phyloP scores from a whole-genome alignment of 2,113 vertebrate genomes.

The Prionailurus viverrinus region DNA sequence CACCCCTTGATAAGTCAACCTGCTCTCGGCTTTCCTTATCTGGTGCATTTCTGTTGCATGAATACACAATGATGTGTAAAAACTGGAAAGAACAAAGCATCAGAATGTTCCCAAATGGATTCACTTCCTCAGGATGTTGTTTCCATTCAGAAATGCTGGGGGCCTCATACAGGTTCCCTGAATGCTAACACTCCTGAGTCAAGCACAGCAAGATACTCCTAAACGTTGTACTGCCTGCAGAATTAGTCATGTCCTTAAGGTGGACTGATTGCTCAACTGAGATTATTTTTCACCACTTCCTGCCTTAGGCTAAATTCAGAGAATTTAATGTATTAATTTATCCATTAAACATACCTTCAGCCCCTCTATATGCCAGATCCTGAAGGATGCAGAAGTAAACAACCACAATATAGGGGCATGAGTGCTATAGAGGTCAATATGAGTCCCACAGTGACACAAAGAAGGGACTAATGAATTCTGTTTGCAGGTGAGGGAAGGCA shows the following conservation, averaged over 20 bases:
- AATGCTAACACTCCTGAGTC: slow-evolving; percentile 70
- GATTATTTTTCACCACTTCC: background rate
- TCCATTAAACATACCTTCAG: background rate
- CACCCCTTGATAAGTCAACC: slow-evolving; percentile 51
- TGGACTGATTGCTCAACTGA: slow-evolving; percentile 73
- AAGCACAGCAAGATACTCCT: slow-evolving; percentile 68
- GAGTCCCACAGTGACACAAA: no score
- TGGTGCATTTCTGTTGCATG: slow-evolving; percentile 62
- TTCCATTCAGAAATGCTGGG: slow-evolving; percentile 81
- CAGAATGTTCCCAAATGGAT: slow-evolving; percentile 79
- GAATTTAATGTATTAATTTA: background rate
- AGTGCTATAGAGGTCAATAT: background rate
- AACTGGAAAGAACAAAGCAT: slow-evolving; percentile 70
- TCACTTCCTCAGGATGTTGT: slow-evolving; percentile 79
- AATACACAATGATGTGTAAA: slow-evolving; percentile 42
- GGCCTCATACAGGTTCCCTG: slow-evolving; percentile 67
- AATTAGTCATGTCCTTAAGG: slow-evolving; percentile 78
- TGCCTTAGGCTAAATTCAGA: background rate
- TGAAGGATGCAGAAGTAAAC: background rate
- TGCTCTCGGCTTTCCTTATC: slow-evolving; percentile 62
- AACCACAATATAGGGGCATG: background rate
- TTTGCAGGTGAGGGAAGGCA: background rate
- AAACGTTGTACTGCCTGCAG: slow-evolving; percentile 73
- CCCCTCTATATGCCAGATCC: background rate
- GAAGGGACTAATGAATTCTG: background rate